phyloP scores from a whole-genome alignment of 1,140 invertebrate species.

The Trissolcus basalis region DNA sequence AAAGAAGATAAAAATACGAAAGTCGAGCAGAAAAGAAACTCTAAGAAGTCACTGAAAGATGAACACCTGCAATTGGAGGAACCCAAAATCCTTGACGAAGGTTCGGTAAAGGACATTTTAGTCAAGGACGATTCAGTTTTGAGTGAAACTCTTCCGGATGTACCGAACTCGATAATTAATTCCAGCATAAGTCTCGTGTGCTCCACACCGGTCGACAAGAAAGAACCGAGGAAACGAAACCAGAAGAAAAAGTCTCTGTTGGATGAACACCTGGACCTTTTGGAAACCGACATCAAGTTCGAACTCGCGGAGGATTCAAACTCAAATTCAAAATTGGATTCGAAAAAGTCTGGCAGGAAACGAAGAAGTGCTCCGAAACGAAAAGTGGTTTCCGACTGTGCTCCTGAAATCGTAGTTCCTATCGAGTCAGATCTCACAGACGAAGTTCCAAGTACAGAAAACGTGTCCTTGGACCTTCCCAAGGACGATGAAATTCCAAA shows the following conservation, averaged over 20 bases:
- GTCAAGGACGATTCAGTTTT: not conserved
- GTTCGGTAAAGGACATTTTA: too few species aligned
- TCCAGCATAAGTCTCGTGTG: too few species aligned
- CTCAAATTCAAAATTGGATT: not conserved
- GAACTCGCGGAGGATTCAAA: not conserved
- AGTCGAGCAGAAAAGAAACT: too few species aligned
- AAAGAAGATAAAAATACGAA: not conserved
- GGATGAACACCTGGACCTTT: conserved; percentile 13
- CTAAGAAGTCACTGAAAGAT: conserved; percentile 8
- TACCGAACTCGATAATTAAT: too few species aligned
- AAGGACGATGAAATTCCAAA: too few species aligned
- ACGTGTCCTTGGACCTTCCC: too few species aligned
- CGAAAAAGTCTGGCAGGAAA: not conserved
- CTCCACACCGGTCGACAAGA: conserved; percentile 5
- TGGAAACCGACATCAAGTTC: not conserved
- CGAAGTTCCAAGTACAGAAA: too few species aligned
- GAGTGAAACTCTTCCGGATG: too few species aligned
- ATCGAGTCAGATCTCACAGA: too few species aligned
- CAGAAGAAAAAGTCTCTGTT: conserved; percentile 22
- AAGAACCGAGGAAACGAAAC: conserved; percentile 12
- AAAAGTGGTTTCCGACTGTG: too few species aligned
- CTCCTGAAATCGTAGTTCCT: too few species aligned
- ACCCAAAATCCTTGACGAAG: not conserved
- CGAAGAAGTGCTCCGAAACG: conserved; percentile 1
- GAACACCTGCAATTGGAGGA: conserved; percentile 4